Evolutionary conservation across 2,888 invertebrate genomes (phyloP).

Genomic region (Luperina testacea): DNA sequence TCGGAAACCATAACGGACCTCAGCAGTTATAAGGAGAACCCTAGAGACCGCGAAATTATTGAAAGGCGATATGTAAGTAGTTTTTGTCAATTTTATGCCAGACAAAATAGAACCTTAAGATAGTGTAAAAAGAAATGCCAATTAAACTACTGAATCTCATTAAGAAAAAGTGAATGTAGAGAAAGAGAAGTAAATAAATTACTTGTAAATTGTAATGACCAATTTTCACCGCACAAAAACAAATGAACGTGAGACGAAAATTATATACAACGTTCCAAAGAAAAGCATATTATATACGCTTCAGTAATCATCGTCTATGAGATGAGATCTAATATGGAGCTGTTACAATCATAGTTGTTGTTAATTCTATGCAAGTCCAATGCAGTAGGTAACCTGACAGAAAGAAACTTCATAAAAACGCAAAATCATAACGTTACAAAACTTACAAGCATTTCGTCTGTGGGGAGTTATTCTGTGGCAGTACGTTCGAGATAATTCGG

Average conservation of each 20-base stretch:
- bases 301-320: neutral
- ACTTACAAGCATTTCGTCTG: neutral
- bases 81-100: neutral
- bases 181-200: neutral
- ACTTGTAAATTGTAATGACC: neutral
- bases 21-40: constrained; percentile 95
- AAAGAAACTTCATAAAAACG: neutral
- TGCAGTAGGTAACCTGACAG: neutral
- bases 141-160: neutral
- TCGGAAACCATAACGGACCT: constrained; percentile 98
- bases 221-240: neutral
- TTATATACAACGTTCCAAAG: neutral
- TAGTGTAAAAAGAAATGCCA: too few species aligned
- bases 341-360: neutral
- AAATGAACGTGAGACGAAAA: neutral
- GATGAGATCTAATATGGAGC: neutral
- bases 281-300: neutral
- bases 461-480: neutral
- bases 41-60: constrained; percentile 92
- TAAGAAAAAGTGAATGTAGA: neutral
- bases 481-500: neutral
- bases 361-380: neutral
- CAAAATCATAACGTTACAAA: neutral
- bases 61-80: constrained; percentile 92
- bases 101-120: neutral